Evolutionary conservation across 1,140 invertebrate genomes (phyloP).

Genomic region (Drosophila miranda): DNA sequence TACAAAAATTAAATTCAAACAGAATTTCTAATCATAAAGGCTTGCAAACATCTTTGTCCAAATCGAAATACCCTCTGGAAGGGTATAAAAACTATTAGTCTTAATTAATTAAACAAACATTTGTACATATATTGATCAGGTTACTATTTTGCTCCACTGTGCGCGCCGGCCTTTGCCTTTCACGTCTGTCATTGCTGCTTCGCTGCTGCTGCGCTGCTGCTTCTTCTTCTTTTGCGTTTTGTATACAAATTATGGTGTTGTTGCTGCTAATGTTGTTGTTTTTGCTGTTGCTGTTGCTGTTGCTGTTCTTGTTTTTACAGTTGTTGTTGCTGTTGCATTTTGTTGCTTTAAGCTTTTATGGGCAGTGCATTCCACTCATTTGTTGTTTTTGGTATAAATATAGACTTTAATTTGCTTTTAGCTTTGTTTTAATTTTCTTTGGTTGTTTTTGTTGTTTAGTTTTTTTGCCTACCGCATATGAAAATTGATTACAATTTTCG

Average conservation of each 20-base stretch:
- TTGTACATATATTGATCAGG: neutral
- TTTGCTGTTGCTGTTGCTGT: conserved; percentile 54
- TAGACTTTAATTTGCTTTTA: conserved; percentile 60
- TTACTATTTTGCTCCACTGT: conserved; percentile 11
- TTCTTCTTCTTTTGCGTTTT: conserved; percentile 41
- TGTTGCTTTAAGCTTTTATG: conserved; percentile 69
- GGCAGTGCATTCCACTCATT: conserved; percentile 61
- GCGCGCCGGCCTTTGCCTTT: conserved; percentile 26
- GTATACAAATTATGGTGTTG: conserved; percentile 67
- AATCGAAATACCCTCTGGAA: too few relatives aligned
- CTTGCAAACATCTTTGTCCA: too few relatives aligned
- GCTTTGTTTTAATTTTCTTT: conserved; percentile 8
- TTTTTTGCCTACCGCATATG: conserved; percentile 40
- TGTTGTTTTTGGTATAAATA: conserved; percentile 55
- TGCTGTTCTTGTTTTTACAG: conserved; percentile 62
- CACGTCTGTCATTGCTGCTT: conserved; percentile 35
- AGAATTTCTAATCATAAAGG: too few relatives aligned
- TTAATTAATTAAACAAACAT: neutral
- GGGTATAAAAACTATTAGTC: too few relatives aligned
- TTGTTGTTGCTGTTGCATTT: conserved; percentile 48
- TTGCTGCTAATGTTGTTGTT: neutral
- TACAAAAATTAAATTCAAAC: too few relatives aligned
- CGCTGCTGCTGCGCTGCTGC: conserved; percentile 20
- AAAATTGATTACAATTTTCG: conserved; percentile 62
- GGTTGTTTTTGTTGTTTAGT: conserved; percentile 7